Conservation (phyloP, 2,888 invertebrate species). For the Mesorhabditis belari region DNA sequence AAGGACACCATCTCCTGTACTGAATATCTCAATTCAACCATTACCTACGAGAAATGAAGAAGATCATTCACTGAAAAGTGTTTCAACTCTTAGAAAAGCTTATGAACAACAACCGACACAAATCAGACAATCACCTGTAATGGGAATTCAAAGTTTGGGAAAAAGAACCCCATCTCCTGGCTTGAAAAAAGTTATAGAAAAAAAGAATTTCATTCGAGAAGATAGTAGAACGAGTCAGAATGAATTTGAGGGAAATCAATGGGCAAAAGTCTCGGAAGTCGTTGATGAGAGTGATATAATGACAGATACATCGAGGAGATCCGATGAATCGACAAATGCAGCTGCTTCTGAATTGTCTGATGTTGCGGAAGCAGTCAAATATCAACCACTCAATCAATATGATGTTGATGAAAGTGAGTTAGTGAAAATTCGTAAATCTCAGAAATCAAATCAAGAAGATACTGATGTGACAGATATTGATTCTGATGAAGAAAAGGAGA, state of each 20-base stretch:
- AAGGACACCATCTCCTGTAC: not conserved
- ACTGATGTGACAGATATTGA: conserved; percentile 18
- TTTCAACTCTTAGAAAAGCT: no score
- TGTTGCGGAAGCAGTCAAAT: not conserved
- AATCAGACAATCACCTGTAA: not conserved
- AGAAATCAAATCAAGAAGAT: conserved; percentile 21
- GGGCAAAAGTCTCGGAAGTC: conserved; percentile 21
- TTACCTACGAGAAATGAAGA: not conserved
- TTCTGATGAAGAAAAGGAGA: conserved; percentile 5
- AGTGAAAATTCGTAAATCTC: conserved; percentile 3
- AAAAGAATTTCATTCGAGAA: no score
- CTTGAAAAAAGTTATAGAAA: not conserved
- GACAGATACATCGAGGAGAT: conserved; percentile 20
- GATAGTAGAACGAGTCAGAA: not conserved
- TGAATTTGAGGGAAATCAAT: not conserved
- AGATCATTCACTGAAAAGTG: no score
- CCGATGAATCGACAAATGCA: conserved; percentile 4
- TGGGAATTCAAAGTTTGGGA: not conserved
- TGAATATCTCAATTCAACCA: not conserved
- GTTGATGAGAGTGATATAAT: conserved; percentile 32
- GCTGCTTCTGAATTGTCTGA: not conserved
- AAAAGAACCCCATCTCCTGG: not conserved
- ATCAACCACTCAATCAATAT: not conserved
- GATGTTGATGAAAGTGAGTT: not conserved
- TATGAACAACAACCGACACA: not conserved